These are phyloP conservation scores for Actias luna DNA, from an alignment of 2,888 invertebrate species.

Conservation along the genomic window DNA sequence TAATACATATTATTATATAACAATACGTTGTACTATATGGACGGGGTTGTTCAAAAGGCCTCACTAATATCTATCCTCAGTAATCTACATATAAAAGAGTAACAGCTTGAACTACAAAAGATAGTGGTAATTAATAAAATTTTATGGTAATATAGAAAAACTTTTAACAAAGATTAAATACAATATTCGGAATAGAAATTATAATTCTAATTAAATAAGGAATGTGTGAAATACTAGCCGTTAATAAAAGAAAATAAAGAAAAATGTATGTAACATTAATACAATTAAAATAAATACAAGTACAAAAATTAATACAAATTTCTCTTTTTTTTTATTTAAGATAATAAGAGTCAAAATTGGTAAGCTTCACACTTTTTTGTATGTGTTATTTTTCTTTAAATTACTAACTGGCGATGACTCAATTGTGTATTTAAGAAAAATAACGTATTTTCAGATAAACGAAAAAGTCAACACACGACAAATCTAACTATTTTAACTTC, in stretches of 20 bases:
- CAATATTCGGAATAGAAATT: slow-evolving; percentile 20
- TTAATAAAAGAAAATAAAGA: not conserved
- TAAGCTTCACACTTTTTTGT: no score
- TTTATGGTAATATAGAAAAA: slow-evolving; percentile 32
- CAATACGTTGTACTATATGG: slow-evolving; percentile 33
- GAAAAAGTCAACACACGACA: not conserved
- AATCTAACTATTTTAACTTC: not conserved
- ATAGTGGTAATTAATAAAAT: slow-evolving; percentile 23
- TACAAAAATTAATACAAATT: not conserved
- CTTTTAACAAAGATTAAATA: slow-evolving; percentile 19
- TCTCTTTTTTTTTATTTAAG: no score
- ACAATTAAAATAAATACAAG: no score
- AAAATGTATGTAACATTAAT: no score
- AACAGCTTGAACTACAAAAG: slow-evolving; percentile 32
- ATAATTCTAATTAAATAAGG: slow-evolving; percentile 30
- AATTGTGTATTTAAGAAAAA: not conserved
- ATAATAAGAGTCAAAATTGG: no score
- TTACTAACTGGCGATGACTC: no score
- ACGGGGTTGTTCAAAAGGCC: slow-evolving; percentile 33
- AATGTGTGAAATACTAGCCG: slow-evolving; percentile 41
- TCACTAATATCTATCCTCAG: slow-evolving; percentile 10
- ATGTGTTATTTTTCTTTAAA: no score
- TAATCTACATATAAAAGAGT: slow-evolving; percentile 21
- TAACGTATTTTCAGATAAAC: not conserved
- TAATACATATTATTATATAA: slow-evolving; percentile 12